Conservation (phyloP, 1,140 invertebrate genomes). For the Proctacanthus coquilletti region DNA sequence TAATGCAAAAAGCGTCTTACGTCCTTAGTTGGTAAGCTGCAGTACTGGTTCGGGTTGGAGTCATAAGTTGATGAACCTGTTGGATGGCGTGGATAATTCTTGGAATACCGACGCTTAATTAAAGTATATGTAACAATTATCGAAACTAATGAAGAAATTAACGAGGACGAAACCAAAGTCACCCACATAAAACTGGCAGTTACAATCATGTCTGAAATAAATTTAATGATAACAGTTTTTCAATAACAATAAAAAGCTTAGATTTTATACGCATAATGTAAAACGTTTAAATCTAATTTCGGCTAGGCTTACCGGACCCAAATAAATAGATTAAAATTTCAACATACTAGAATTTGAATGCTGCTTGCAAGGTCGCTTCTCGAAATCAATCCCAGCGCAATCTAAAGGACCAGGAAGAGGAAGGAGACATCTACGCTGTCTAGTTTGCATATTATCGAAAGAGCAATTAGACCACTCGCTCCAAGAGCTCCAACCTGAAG, state of each 20-base stretch:
- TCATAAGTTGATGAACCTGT: constrained; percentile 75
- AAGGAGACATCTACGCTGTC: constrained; percentile 42
- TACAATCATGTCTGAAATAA: constrained; percentile 18
- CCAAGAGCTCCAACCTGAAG: constrained; percentile 46
- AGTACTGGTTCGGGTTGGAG: constrained; percentile 66
- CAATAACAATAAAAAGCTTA: constrained; percentile 6
- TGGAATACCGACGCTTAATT: constrained; percentile 28
- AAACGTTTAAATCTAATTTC: too few relatives aligned
- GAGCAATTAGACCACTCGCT: constrained; percentile 53
- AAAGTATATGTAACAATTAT: constrained; percentile 13
- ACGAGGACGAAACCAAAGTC: constrained; percentile 14
- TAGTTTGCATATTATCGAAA: constrained; percentile 42
- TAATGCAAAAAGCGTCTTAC: constrained; percentile 29
- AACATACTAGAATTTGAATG: constrained; percentile 18
- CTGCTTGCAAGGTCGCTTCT: constrained; percentile 47
- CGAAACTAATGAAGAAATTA: constrained; percentile 1
- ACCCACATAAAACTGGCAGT: constrained; percentile 12
- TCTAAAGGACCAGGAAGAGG: constrained; percentile 34
- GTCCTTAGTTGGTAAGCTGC: constrained; percentile 61
- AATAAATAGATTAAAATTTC: neutral
- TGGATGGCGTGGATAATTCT: constrained; percentile 30
- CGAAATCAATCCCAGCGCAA: constrained; percentile 46
- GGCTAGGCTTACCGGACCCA: neutral
- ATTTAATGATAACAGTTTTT: constrained; percentile 11
- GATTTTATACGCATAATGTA: neutral